phyloP scores from a whole-genome alignment of 1,140 invertebrate species.

The Heliconius eleuchia region DNA sequence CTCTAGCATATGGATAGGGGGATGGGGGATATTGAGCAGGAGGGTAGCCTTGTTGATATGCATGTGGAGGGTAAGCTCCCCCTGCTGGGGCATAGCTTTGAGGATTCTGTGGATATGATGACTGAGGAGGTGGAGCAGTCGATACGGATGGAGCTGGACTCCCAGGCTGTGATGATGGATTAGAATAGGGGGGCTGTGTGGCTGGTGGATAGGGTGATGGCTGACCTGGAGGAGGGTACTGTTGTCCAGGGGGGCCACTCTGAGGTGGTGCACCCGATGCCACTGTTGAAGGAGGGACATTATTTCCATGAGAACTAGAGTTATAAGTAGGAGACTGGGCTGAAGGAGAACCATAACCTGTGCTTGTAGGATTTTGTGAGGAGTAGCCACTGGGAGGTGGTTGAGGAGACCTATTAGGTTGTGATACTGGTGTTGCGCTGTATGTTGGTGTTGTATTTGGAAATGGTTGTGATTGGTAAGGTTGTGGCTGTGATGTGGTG shows the following conservation, averaged over 20 bases:
- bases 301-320: slow-evolving; percentile 75
- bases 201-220: slow-evolving; percentile 75
- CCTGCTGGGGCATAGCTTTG: slow-evolving; percentile 73
- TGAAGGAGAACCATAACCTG: slow-evolving; percentile 76
- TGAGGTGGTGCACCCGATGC: slow-evolving; percentile 59
- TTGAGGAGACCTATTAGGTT: slow-evolving; percentile 79
- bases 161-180: slow-evolving; percentile 78
- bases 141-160: slow-evolving; percentile 75
- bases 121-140: slow-evolving; percentile 70
- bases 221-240: slow-evolving; percentile 73
- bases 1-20: slow-evolving; percentile 76
- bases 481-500: slow-evolving; percentile 69
- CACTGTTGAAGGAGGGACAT: slow-evolving; percentile 62
- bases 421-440: slow-evolving; percentile 74
- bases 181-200: slow-evolving; percentile 77
- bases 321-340: slow-evolving; percentile 79
- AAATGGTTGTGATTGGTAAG: slow-evolving; percentile 78
- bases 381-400: slow-evolving; percentile 72
- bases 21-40: slow-evolving; percentile 77
- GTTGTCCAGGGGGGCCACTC: slow-evolving; percentile 61
- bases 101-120: slow-evolving; percentile 68
- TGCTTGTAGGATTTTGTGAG: slow-evolving; percentile 68
- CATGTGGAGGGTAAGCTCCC: slow-evolving; percentile 77
- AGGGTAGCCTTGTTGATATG: slow-evolving; percentile 76
- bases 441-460: slow-evolving; percentile 77